Evolutionary conservation across 2,888 invertebrate species (phyloP), one percentile per base, ranked within the genome.

Genomic region (Drosophila setosimentum): DNA sequence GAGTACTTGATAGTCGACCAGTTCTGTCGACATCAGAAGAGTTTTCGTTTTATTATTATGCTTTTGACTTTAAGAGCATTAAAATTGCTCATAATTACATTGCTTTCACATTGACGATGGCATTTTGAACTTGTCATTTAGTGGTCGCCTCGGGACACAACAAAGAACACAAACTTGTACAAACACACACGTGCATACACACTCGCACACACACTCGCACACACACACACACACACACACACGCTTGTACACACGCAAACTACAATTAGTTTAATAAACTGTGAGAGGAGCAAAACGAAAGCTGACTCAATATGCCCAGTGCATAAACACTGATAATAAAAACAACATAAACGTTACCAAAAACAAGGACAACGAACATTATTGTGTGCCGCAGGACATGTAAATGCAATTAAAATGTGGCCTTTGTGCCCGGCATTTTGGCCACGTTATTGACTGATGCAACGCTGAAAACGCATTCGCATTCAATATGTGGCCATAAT

Each of bases 401-500:
- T 90, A 87, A 87, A 87, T 90, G 89, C 86, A 87, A 87, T 87
- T 87, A 90, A 90, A 89, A 77, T 70, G 74, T 71, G 73, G 68
- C 79, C 89, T 82, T 76, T 86, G 78, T 78, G 51, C 24, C 42
- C 27, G n/a, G n/a, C 35, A 2, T 16, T 35, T 65, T 33, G 16
- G 18, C 58, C 55, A 68, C 59, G 54, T 61, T 76, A 76, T 82
- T 86, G 80, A 78, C 84, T 84, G 85, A 74, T 73, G 58, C 59
- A 49, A 51, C 66, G 60, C 66, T 80, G 53, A 66, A 80, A 71
- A 68, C 55, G 63, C 78, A 83, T 78, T 76, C 35, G 6, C 21
- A 21, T 42, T 57, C 55, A 27, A 55, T 55, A 40, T 55, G 27
- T 77, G 73, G 65, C 49, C 61, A 61, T 90, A 86, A 87, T 85